Base-by-base conservation (phyloP, 1,140 invertebrate species). In the Drosophila malerkotliana region DNA sequence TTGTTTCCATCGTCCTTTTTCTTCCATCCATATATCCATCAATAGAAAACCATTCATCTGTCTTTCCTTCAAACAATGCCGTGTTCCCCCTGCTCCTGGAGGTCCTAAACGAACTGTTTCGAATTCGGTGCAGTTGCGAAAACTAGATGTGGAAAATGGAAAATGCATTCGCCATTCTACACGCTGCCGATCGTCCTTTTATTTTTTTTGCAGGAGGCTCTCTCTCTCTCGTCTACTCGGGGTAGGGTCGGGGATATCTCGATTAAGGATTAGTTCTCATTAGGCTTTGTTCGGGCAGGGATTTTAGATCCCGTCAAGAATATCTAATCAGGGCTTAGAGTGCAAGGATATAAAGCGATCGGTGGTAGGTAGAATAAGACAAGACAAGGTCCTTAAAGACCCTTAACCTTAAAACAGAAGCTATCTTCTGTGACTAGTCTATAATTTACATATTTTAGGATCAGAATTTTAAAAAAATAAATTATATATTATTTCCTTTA, bases 141-240 rank as follows among this genome's bases (percentile, higher is more conserved):
- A 88, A 88, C 75, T 72, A 82, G 75, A 67, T 74, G 78, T 80
- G 73, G 34, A 74, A 47, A 85, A 79, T 55, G 58, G 34, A 81
- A 57, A 77, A 78, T 52, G 72, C 61, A 82, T 71, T 62, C 59
- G 54, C 67, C 45, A 76, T 83, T 83, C n/a, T 60, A 66, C 74
- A 83, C 68, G 60, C 59, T 52, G 52, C 18, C 15, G 34, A 34
- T 45, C 55, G 18, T 34, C 44, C 26, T 41, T 6, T 21, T 3
- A 21, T 14, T 41, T 41, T 18, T 14, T 41, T 14, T 4, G 12
- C 45, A n/a, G 37, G 54, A 47, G 21, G 21, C 21, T 34, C 41
- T 47, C 18, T 26, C 39, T 41, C 45, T 59, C 37, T 34, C 21
- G 15, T 41, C 45, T 24, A 37, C 59, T 21, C 53, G 41, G 24